Conservation (phyloP, 2,797 vertebrate species). For the Graptemys geographica region DNA sequence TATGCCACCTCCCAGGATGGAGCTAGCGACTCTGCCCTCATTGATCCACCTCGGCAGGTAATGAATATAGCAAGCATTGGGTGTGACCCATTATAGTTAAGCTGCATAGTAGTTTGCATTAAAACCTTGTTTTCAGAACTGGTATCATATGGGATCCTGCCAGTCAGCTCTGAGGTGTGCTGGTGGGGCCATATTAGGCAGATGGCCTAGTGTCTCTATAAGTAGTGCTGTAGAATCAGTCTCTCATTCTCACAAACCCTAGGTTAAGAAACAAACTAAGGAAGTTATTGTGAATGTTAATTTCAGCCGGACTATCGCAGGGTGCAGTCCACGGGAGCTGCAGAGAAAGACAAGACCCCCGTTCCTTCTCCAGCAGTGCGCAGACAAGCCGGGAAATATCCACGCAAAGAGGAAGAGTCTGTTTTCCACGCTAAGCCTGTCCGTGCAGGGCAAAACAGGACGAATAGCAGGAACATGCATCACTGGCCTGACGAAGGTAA, state of each 20-base stretch:
- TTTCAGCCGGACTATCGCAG: constrained; percentile 80
- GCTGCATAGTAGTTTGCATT: too few relatives aligned
- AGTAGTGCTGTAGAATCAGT: background rate
- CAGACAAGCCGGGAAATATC: constrained; percentile 29
- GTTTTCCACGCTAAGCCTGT: constrained; percentile 82
- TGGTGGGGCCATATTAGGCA: background rate
- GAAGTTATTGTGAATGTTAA: background rate
- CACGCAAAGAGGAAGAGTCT: constrained; percentile 66
- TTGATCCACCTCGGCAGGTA: constrained; percentile 82
- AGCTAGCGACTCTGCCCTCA: constrained; percentile 84
- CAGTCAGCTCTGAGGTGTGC: background rate
- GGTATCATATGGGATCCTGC: background rate
- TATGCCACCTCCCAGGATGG: constrained; percentile 80
- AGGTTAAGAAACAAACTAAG: background rate
- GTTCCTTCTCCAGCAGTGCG: constrained; percentile 6
- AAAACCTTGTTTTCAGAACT: background rate
- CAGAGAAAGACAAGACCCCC: constrained; percentile 14
- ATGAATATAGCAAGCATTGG: background rate
- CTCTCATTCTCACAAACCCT: background rate
- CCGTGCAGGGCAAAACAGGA: constrained; percentile 72
- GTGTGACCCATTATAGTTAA: background rate
- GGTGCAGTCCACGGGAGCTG: constrained; percentile 84
- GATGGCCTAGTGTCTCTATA: background rate
- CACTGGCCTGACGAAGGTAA: constrained; percentile 21
- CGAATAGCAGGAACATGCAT: background rate